Conservation (phyloP, 2,797 vertebrate species). For the Urocyon cinereoargenteus region DNA sequence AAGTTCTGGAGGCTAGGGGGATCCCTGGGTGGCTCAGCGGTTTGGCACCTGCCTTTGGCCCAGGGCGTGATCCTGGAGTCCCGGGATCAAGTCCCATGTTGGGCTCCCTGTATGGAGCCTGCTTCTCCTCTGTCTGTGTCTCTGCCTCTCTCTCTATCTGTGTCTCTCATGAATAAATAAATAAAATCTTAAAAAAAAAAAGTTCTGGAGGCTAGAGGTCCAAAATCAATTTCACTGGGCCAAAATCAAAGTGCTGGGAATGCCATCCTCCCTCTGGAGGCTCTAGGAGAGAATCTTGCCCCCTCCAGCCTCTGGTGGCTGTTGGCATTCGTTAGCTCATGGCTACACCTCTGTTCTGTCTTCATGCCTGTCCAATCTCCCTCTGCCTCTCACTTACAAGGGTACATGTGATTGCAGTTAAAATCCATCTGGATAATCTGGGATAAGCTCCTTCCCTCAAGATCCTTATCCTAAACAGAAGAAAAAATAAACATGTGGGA, state of each 20-base stretch:
- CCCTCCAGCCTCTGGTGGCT: neutral
- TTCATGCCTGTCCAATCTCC: neutral
- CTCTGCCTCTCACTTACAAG: neutral
- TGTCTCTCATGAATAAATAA: no score
- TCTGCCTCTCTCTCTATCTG: no score
- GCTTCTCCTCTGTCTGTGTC: no score
- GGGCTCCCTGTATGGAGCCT: no score
- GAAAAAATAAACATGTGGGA: neutral
- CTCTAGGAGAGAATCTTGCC: no score
- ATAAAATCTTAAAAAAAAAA: no score
- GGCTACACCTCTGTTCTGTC: neutral
- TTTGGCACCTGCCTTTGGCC: no score
- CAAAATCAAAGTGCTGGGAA: neutral
- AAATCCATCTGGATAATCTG: neutral
- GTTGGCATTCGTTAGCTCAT: neutral
- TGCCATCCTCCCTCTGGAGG: neutral
- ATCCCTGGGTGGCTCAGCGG: no score
- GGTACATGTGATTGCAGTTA: neutral
- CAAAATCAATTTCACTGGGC: neutral
- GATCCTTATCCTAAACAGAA: neutral
- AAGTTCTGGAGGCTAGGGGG: neutral
- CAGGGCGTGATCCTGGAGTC: no score
- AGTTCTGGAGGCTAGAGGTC: neutral
- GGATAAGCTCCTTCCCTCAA: neutral
- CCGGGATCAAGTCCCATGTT: no score